phyloP scores from a whole-genome alignment of 1,140 invertebrate species.

The Dermatophagoides farinae region DNA sequence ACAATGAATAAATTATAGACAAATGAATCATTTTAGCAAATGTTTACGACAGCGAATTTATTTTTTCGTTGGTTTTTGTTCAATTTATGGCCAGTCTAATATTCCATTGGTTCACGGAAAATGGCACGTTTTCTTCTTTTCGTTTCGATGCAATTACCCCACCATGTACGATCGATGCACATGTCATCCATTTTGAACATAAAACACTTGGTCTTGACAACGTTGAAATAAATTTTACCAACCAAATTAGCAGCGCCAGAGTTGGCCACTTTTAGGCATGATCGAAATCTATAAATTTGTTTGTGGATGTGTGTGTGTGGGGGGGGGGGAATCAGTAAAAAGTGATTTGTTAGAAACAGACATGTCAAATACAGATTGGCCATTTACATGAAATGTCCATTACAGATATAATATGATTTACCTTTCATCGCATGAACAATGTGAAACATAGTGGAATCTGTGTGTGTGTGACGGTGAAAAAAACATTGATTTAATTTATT shows the following conservation, averaged over 20 bases:
- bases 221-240: constrained; percentile 79
- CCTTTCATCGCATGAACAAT: constrained; percentile 69
- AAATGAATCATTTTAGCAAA: no score
- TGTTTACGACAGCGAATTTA: no score
- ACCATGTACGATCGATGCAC: constrained; percentile 52
- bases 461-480: background rate
- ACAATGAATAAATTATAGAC: no score
- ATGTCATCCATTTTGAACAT: constrained; percentile 50
- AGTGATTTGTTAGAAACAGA: background rate
- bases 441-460: constrained; percentile 56
- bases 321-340: background rate
- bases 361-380: no score
- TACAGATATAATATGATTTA: constrained; percentile 26
- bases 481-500: background rate
- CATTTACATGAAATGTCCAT: background rate
- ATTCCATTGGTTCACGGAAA: constrained; percentile 4
- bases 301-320: background rate
- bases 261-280: constrained; percentile 64
- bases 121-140: constrained; percentile 44
- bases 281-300: constrained; percentile 47
- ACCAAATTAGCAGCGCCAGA: constrained; percentile 66
- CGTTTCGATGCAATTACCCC: constrained; percentile 54
- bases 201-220: constrained; percentile 78
- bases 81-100: background rate
- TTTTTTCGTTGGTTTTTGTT: no score